Evolutionary conservation across 2,888 invertebrate genomes (phyloP), one percentile per base, ranked within the genome.

Genomic region (Ophion ventricosus): DNA sequence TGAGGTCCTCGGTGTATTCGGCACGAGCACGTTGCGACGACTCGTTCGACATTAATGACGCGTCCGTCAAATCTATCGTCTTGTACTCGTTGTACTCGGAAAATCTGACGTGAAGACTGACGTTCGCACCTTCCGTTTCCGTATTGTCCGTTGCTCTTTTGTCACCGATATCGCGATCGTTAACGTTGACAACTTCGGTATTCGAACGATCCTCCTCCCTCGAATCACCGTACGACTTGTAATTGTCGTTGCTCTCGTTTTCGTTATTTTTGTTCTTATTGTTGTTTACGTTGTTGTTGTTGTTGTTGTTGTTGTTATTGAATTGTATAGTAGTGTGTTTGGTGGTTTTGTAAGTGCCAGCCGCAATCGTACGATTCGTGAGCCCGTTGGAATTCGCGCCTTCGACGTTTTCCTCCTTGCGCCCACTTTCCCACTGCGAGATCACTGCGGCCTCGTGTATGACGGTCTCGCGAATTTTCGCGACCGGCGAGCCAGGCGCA

Each of bases 51-150:
- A 90, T 88, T 10, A 88, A 90, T 2, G 92, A 92, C 23, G 89
- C 88, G 66, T 93, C 92, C 23, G 90, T 92, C 82, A 91, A 85
- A 14, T 89, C 90, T 77, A 92, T 90, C 11, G 92, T 92, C 84
- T 92, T 92, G 64, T 92, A 92, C 75, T 93, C 92, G 74, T 93
- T 92, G 78, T 90, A 90, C 75, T 93, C 92, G 26, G 93, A 89
- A 83, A 93, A 93, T 87, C 93, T 90, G 3, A 93, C 93, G 81
- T 92, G 93, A 66, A 92, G 88, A 80, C 91, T 92, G 23, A 84
- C 87, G 61, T 91, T 87, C 3, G 83, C 66, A 11, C 89, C 85
- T 43, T 83, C 69, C 10, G 59, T 29, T n/a, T 73, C 35, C 35
- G 35, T 54, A 43, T 63, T 35, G 26, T 56, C 49, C 17, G 25